phyloP scores from a whole-genome alignment of 2,797 vertebrate species.

The Emydoidea blandingii region DNA sequence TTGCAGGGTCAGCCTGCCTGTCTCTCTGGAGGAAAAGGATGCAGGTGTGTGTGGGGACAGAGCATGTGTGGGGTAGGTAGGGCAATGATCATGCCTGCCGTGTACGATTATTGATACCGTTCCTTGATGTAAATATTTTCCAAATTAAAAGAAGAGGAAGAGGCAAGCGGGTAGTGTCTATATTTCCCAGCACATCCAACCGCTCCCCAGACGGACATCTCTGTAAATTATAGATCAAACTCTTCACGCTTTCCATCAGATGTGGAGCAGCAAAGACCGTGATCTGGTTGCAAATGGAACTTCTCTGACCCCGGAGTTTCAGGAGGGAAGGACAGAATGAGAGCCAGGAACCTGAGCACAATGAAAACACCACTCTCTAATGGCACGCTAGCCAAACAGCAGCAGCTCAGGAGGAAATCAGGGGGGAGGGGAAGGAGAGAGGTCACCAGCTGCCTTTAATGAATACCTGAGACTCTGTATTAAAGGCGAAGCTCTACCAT shows the following conservation, averaged over 20 bases:
- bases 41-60: fast-evolving
- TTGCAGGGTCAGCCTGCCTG: not conserved
- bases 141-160: conserved; percentile 4
- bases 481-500: not conserved
- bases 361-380: not conserved
- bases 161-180: not conserved
- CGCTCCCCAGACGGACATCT: not conserved
- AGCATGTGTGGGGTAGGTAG: not conserved
- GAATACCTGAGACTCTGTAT: not conserved
- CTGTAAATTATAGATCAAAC: conserved; percentile 66
- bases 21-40: not conserved
- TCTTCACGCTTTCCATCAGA: conserved; percentile 3
- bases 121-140: conserved; percentile 26
- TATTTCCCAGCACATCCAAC: conserved; percentile 15
- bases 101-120: not conserved
- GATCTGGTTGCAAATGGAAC: not conserved
- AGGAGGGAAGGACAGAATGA: not conserved
- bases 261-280: not conserved
- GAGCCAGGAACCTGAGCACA: fast-evolving
- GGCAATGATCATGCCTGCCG: not conserved
- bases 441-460: not conserved
- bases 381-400: not conserved
- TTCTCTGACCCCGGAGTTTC: not conserved
- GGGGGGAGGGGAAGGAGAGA: not conserved
- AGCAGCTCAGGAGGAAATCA: not conserved